Evolutionary conservation across 2,113 vertebrate genomes (phyloP).

Genomic region (Psilopogon haemacephalus): DNA sequence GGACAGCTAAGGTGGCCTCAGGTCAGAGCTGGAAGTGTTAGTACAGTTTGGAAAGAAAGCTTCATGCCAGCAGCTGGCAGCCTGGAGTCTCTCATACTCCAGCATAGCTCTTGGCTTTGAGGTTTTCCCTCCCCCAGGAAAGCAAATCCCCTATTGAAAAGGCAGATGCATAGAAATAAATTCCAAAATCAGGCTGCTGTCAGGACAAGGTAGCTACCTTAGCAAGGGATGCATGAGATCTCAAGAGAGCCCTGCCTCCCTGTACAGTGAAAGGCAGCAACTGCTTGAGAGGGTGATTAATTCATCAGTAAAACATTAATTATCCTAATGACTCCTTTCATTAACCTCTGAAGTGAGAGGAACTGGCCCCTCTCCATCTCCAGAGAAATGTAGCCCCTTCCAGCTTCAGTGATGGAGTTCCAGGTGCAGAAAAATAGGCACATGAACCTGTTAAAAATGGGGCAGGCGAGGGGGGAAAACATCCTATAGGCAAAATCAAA

Average conservation of each 20-base stretch:
- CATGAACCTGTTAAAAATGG: not conserved
- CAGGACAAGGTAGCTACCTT: slow-evolving; percentile 4
- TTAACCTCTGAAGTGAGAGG: slow-evolving; percentile 60
- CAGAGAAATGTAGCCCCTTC: slow-evolving; percentile 1
- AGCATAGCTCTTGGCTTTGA: not conserved
- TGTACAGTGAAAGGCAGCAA: slow-evolving; percentile 24
- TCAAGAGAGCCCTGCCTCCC: slow-evolving; percentile 32
- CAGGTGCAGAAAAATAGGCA: not conserved
- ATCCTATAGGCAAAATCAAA: not conserved
- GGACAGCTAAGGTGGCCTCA: not conserved
- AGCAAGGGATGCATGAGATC: slow-evolving; percentile 23
- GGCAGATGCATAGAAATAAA: not conserved
- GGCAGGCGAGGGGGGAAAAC: not conserved
- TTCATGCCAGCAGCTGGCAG: slow-evolving; percentile 9
- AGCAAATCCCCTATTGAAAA: not conserved
- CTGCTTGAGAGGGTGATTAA: slow-evolving; percentile 69
- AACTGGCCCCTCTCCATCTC: slow-evolving; percentile 20
- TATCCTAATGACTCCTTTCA: slow-evolving; percentile 65
- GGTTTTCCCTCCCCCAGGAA: not conserved
- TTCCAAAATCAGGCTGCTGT: not conserved
- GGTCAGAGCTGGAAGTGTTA: not conserved
- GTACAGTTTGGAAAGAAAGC: not conserved
- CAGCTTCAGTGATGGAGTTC: not conserved
- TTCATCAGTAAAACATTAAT: slow-evolving; percentile 75
- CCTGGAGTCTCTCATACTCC: not conserved